Evolutionary conservation across 2,888 invertebrate genomes (phyloP), one percentile per base, ranked within the genome.

Genomic region (Cheilosia scutellata): DNA sequence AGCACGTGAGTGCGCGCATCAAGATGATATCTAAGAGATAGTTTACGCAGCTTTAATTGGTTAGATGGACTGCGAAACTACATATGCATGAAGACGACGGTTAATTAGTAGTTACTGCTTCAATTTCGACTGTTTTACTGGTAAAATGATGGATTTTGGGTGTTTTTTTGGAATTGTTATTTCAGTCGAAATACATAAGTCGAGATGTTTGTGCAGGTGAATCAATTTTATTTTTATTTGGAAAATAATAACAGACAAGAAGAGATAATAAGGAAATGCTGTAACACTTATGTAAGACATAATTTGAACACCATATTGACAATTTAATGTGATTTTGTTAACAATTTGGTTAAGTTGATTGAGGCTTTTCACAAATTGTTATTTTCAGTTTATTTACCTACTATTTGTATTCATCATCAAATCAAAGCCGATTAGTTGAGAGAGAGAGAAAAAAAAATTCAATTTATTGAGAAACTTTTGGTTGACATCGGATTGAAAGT

Each of bases 1-100:
- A 74, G 37, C 55, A 78, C 66, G 74, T 79, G 83, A 79, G 57
- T 75, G 68, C 79, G 62, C 74, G 62, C 74, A 65, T 75, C 51
- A 37, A 29, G 29, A 37, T 53, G 40, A 68, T 29, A 70, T 82
- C 63, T 63, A 42, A 33, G 65, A 82, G 63, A 20, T 72, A 66
- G 58, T 66, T 75, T 70, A 63, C 29, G 63, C 79, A 74, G 47
- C 20, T 75, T 79, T 79, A 83, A 83, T 74, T 79, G 74, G 63
- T 33, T 74, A 79, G 78, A 72, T 77, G 63, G 53, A 44, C 25
- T 33, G 31, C 33, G 42, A 58, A 58, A 53, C 37, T 65, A 20
- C 20, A 47, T 42, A 20, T 20, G 11, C 37, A 37, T 20, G 27
- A 58, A 42, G 40, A 40, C 68, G 72, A 47, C 79, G 57, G 74